Conservation (phyloP, 2,797 vertebrate species). For the Bovichtus variegatus region DNA sequence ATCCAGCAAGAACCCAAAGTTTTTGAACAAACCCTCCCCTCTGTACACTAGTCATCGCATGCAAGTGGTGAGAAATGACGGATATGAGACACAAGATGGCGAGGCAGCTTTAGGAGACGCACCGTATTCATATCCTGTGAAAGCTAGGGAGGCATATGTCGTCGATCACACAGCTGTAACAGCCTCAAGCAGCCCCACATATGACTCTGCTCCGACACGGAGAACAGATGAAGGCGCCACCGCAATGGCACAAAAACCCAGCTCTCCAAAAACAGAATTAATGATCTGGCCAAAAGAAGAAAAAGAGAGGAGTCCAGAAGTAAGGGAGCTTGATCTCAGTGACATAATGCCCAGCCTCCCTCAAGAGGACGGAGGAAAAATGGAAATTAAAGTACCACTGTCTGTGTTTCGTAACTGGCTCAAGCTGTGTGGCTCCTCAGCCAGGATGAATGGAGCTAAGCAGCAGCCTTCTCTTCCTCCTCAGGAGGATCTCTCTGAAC, state of each 20-base stretch:
- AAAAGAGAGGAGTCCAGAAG: constrained; percentile 21
- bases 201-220: background rate
- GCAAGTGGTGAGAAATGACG: constrained; percentile 32
- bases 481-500: background rate
- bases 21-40: constrained; percentile 81
- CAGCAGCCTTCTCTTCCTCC: background rate
- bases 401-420: constrained; percentile 80
- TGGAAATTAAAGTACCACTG: constrained; percentile 85
- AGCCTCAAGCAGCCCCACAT: constrained; percentile 14
- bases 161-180: constrained; percentile 17
- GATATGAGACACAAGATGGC: constrained; percentile 20
- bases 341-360: constrained; percentile 26
- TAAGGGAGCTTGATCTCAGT: constrained; percentile 8
- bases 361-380: constrained; percentile 61
- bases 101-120: constrained; percentile 2
- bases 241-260: background rate
- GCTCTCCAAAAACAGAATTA: constrained; percentile 34
- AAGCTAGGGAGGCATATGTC: constrained; percentile 9
- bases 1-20: constrained; percentile 80
- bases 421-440: constrained; percentile 47
- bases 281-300: constrained; percentile 19
- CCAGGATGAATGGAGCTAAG: background rate
- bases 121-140: background rate
- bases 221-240: background rate
- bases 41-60: constrained; percentile 64